These are phyloP conservation scores for Hippolais icterina DNA, from an alignment of 2,113 vertebrate species.

Conservation along the genomic window DNA sequence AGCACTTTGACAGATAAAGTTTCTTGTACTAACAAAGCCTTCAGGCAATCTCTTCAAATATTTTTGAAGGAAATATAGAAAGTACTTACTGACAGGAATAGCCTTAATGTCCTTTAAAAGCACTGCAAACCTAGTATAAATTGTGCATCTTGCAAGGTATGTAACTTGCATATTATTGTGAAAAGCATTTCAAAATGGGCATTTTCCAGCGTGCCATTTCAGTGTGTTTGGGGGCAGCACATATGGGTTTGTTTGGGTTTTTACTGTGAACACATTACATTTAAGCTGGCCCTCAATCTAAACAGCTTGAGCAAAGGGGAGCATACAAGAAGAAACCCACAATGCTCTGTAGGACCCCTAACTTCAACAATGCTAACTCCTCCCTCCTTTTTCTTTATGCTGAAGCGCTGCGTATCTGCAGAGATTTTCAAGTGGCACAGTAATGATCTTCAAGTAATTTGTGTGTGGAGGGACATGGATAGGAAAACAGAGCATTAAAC, in stretches of 20 bases:
- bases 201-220: constrained; percentile 7
- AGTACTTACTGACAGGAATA: constrained; percentile 26
- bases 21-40: constrained; percentile 50
- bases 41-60: constrained; percentile 44
- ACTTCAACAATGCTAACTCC: not conserved
- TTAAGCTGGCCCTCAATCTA: not conserved
- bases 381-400: not conserved
- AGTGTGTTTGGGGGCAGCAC: not conserved
- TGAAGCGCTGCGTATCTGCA: not conserved
- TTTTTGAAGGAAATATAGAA: constrained; percentile 38
- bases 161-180: constrained; percentile 31
- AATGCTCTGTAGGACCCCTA: not conserved
- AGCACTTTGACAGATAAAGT: constrained; percentile 49
- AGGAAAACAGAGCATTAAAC: not conserved
- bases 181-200: constrained; percentile 28
- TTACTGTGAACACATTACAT: not conserved
- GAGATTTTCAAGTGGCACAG: not conserved
- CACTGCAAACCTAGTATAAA: constrained; percentile 8
- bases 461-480: not conserved
- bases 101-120: constrained; percentile 37
- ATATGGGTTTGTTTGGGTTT: not conserved
- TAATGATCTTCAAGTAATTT: not conserved
- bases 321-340: not conserved
- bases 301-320: not conserved
- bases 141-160: not conserved